These are phyloP conservation scores for Dolichotis patagonum DNA, from an alignment of 2,113 vertebrate species.

Conservation along the genomic window DNA sequence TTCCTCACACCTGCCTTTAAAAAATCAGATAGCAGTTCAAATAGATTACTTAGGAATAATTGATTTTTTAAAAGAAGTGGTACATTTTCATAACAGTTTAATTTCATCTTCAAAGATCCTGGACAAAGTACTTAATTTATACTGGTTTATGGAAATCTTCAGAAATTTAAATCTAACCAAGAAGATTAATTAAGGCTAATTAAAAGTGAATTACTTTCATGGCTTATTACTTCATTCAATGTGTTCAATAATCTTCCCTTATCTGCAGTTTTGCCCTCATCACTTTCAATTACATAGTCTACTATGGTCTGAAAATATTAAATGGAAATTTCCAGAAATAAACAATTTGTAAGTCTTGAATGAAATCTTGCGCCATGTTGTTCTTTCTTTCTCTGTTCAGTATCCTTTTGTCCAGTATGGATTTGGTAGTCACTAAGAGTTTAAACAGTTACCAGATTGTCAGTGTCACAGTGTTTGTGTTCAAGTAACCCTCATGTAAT, in stretches of 20 bases:
- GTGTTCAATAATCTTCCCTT: background rate
- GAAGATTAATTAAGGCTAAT: conserved; percentile 53
- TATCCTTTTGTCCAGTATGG: no score
- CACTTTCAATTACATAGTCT: background rate
- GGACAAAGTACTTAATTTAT: conserved; percentile 39
- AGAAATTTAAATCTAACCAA: conserved; percentile 56
- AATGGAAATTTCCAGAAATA: background rate
- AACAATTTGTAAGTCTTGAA: background rate
- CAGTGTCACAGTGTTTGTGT: background rate
- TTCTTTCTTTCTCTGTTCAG: background rate
- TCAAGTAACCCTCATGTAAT: background rate
- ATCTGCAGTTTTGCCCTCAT: background rate
- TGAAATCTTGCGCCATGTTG: background rate
- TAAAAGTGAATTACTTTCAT: conserved; percentile 41
- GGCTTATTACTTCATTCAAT: conserved; percentile 36
- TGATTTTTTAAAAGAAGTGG: conserved; percentile 39
- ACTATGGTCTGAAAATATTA: background rate
- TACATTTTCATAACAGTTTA: conserved; percentile 53
- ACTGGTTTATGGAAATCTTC: background rate
- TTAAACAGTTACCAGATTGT: background rate
- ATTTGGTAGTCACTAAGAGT: background rate
- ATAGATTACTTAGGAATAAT: conserved; percentile 12
- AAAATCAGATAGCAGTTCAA: conserved; percentile 27
- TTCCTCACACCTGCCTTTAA: background rate
- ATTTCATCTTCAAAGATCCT: conserved; percentile 37